Evolutionary conservation across 2,888 invertebrate genomes (phyloP).

Genomic region (Rosalia funebris): DNA sequence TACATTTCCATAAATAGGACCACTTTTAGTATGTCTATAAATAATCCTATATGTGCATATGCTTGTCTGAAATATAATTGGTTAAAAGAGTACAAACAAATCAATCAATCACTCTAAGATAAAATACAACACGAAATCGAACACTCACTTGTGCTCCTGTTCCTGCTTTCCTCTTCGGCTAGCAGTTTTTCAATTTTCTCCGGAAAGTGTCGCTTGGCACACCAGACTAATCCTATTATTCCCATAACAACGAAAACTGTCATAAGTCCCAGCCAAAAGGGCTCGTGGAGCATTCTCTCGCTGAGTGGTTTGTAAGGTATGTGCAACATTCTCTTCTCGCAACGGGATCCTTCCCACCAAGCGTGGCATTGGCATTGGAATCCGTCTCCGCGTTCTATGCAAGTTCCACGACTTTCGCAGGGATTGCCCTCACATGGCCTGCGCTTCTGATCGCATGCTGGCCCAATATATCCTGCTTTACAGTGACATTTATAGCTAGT

Average conservation of each 20-base stretch:
- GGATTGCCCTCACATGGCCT: constrained; percentile 78
- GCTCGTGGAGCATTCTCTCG: constrained; percentile 85
- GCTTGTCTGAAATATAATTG: too few relatives aligned
- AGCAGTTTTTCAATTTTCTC: constrained; percentile 86
- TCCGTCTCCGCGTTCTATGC: constrained; percentile 73
- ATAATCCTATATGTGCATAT: too few relatives aligned
- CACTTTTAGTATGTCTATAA: too few relatives aligned
- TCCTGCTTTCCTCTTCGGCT: constrained; percentile 81
- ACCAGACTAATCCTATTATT: constrained; percentile 83
- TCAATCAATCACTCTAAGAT: too few relatives aligned
- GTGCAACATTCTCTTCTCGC: constrained; percentile 75
- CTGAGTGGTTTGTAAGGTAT: constrained; percentile 79
- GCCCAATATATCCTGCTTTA: constrained; percentile 74
- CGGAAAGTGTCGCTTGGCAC: constrained; percentile 86
- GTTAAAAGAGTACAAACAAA: too few relatives aligned
- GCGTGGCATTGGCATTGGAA: constrained; percentile 79
- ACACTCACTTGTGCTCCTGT: constrained; percentile 64
- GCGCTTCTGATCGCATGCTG: constrained; percentile 74
- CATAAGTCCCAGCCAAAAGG: constrained; percentile 89
- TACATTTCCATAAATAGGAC: too few relatives aligned
- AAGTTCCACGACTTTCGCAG: constrained; percentile 80
- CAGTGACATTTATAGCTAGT: constrained; percentile 72
- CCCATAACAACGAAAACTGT: constrained; percentile 84
- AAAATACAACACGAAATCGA: too few relatives aligned
- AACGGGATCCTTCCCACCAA: constrained; percentile 71